Base-by-base conservation (phyloP, 2,888 invertebrate species). In the Pandemis cinnamomeana region DNA sequence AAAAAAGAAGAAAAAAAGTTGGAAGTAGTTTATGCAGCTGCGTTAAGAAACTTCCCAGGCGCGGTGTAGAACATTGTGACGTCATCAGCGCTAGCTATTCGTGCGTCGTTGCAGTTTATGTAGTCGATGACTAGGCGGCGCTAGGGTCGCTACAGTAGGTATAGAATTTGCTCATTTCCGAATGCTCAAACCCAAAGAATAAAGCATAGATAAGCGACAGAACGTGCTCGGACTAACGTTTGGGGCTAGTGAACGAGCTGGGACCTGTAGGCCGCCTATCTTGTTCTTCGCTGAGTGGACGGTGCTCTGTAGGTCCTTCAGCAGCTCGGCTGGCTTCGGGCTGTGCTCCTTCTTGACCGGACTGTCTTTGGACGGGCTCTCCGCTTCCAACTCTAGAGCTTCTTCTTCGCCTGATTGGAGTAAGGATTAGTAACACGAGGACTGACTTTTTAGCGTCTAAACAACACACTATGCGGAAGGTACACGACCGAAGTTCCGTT, bases 211-310 rank as follows among this genome's bases (percentile, higher is more conserved):
- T 67, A 75, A 77, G 68, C 76, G 77, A 91, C 83, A 91, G 91
- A 83, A 77, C 91, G 88, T 93, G 92, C 93, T 84, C 77, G 85
- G 83, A 84, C 80, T 79, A 82, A 91, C 93, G 91, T 94, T 92
- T 92, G 91, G 89, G 87, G 89, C 88, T 87, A 90, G 80, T 80
- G 85, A 81, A 82, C 80, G 83, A 80, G 80, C 62, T 41, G 83
- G 89, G 92, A 95, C 95, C 95, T 96, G 95, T 75, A 95, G 94
- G 87, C 95, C 95, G 71, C 95, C 96, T 76, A 96, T 95, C 90
- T 95, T 95, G 80, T 92, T 94, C 88, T 95, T 95, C 71, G 96
- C 95, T 76, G 95, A 95, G 83, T 93, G 92, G 60, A 95, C 95
- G 0, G 94, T 94, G 79, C 90, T 94, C 87, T 95, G 95, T 6